Conservation (phyloP, 2,113 vertebrate species). For the Columbina picui region DNA sequence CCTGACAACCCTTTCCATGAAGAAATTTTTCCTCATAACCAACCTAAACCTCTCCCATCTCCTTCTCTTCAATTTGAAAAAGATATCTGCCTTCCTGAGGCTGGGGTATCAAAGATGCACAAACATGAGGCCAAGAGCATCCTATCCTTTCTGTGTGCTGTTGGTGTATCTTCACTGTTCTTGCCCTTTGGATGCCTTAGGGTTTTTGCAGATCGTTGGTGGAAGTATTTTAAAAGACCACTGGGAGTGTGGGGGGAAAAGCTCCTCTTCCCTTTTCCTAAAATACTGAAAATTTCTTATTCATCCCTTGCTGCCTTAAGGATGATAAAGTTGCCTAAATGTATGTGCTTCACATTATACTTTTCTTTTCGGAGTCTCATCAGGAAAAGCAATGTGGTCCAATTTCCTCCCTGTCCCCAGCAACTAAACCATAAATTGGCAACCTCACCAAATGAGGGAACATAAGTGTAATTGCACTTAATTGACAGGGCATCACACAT, state of each 20-base stretch:
- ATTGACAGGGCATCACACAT: neutral
- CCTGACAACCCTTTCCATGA: too few relatives aligned
- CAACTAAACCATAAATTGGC: neutral
- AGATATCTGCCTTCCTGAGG: neutral
- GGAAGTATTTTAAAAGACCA: neutral
- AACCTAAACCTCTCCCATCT: too few relatives aligned
- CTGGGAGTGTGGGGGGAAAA: accelerated
- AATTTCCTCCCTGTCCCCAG: neutral
- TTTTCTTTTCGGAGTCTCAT: neutral
- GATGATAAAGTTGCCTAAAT: neutral
- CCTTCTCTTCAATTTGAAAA: neutral
- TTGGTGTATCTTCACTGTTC: neutral
- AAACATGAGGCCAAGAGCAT: neutral
- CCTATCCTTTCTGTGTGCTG: neutral
- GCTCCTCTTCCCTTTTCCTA: neutral
- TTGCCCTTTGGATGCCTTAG: accelerated
- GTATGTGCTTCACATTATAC: neutral
- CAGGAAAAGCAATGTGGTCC: neutral
- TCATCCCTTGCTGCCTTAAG: neutral
- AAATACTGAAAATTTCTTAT: neutral
- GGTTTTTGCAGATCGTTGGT: neutral
- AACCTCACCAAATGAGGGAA: neutral
- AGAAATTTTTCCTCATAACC: too few relatives aligned
- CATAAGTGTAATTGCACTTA: slow-evolving; percentile 13
- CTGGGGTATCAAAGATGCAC: neutral